Base-by-base conservation (phyloP, 64 coral and sea anemone genomes). In the Trachythela sp. region DNA sequence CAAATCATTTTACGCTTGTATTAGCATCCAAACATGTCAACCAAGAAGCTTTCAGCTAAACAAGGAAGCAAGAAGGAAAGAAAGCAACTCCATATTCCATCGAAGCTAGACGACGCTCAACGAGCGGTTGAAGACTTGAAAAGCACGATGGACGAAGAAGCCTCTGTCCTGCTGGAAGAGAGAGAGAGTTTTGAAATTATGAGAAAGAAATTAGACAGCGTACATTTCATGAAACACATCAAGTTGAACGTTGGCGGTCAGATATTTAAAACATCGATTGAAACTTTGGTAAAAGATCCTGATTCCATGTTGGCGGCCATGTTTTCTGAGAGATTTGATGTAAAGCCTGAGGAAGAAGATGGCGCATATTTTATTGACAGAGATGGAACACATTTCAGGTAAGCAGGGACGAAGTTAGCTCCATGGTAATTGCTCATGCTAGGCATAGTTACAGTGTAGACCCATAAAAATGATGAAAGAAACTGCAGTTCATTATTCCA, bases 241-340 rank as follows among this genome's bases (percentile, higher is more conserved):
- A 90, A 90, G 58, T 33, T 85, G 22, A 85, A 85, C 56, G 83
- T 90, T 52, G 49, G 83, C 10, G 83, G 83, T 14, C 35, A 85
- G 36, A 71, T 90, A 30, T 51, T 67, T n/a, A 60, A 40, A 8
- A 84, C 83, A 22, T 85, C 83, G 20, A 30, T 85, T 48, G 40
- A 39, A 26, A 90, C 22, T 20, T 35, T 48, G 24, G 54, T 38
- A 40, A 60, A 40, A 22, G 52, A 72, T 31, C 4, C 64, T 18
- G 0, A 32, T 35, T 50, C 40, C 0, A 67, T 88, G 49, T 40
- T 88, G 60, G 54, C 59, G 15, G 22, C 59, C 27, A 77, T 75
- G 59, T 77, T 77, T 18, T 85, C 83, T 85, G 83, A 48, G 27
- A 30, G 40, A 43, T 85, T 85, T 48, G 83, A 85, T 43, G 83